phyloP scores from a whole-genome alignment of 2,797 vertebrate species.

The Adelosebastes latens region DNA sequence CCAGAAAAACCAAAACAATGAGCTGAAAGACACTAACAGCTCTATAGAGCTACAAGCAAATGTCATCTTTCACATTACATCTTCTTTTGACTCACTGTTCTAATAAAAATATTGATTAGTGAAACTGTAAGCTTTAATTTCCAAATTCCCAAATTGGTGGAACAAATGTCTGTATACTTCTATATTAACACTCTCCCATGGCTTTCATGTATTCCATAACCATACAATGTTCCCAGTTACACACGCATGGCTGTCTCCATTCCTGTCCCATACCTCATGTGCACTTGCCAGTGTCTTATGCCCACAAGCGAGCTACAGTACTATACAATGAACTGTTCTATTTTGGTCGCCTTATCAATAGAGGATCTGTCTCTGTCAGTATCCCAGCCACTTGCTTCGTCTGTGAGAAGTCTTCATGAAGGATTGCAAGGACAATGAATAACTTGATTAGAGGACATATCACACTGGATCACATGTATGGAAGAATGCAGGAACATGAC shows the following conservation, averaged over 20 bases:
- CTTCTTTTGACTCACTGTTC: background rate
- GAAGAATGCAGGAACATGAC: slow-evolving; percentile 73
- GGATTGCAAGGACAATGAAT: slow-evolving; percentile 70
- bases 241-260: slow-evolving; percentile 29
- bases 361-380: slow-evolving; percentile 71
- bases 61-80: background rate
- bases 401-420: slow-evolving; percentile 61
- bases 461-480: slow-evolving; percentile 75
- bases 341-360: slow-evolving; percentile 72
- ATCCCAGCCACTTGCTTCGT: slow-evolving; percentile 51
- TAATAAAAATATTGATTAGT: background rate
- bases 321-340: slow-evolving; percentile 60
- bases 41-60: background rate
- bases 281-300: slow-evolving; percentile 32
- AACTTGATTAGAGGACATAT: slow-evolving; percentile 70
- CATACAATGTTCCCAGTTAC: slow-evolving; percentile 8
- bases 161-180: background rate
- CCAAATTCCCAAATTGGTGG: background rate
- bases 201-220: background rate
- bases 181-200: background rate
- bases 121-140: background rate
- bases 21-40: background rate
- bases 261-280: slow-evolving; percentile 44
- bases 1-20: background rate
- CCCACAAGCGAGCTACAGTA: slow-evolving; percentile 70